Percentiles rank a stretch among this genome's conserved stretches.
These are phyloP conservation scores for Phalacrocorax pelagicus DNA, from an alignment of 2,113 vertebrate species.

Conservation along the genomic window DNA sequence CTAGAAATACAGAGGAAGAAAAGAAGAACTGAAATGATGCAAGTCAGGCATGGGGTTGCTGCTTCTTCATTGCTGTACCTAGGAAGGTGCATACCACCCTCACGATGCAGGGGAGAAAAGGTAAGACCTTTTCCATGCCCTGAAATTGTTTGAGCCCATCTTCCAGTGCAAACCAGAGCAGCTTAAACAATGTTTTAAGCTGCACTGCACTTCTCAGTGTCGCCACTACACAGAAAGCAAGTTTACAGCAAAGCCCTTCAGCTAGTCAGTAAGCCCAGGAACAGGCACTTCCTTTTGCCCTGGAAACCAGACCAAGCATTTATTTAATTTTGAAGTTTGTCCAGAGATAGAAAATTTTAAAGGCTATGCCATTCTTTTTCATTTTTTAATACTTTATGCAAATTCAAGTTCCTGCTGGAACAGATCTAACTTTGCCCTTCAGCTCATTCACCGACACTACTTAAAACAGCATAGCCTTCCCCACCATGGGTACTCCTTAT, in stretches of 20 bases:
- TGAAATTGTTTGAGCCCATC: not conserved
- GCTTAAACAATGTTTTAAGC: not conserved
- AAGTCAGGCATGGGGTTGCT: not conserved
- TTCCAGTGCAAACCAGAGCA: not conserved
- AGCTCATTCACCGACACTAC: rapidly evolving
- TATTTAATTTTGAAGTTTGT: not conserved
- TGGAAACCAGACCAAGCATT: not conserved
- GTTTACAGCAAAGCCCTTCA: not conserved
- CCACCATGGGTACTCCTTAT: not conserved
- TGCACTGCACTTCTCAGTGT: not conserved
- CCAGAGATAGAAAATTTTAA: not conserved
- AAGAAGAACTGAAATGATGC: not conserved
- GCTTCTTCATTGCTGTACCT: not conserved
- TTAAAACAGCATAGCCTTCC: not conserved
- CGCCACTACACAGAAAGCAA: not conserved
- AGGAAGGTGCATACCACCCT: not conserved
- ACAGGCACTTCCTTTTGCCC: not conserved
- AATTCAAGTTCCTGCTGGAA: not conserved
- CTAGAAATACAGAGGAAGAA: not conserved
- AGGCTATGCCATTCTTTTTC: not conserved
- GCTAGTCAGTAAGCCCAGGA: not conserved
- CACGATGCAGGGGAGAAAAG: not conserved
- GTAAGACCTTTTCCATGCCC: not conserved
- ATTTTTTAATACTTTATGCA: not conserved
- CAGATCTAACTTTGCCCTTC: not conserved